phyloP scores from a whole-genome alignment of 2,113 vertebrate species.

The Cynocephalus volans region DNA sequence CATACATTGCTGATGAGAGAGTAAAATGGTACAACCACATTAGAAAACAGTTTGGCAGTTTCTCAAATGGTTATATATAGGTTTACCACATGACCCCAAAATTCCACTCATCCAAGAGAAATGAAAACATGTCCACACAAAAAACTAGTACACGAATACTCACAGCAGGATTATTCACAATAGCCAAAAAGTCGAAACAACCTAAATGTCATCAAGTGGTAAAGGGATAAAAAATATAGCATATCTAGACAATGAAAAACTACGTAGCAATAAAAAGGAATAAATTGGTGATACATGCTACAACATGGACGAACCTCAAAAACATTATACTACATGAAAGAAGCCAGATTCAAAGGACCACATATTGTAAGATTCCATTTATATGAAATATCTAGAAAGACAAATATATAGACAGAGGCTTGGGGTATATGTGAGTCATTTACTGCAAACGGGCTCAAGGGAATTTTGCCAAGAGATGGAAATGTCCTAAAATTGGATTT shows the following conservation, averaged over 20 bases:
- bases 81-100: conserved; percentile 22
- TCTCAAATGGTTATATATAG: conserved; percentile 17
- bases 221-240: conserved; percentile 24
- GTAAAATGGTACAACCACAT: neutral
- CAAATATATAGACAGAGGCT: conserved; percentile 45
- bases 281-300: neutral
- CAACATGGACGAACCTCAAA: conserved; percentile 22
- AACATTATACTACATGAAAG: conserved; percentile 1
- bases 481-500: conserved; percentile 12
- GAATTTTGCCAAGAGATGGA: neutral
- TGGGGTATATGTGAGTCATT: neutral
- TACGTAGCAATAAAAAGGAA: conserved; percentile 25
- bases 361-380: neutral
- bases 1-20: conserved; percentile 14
- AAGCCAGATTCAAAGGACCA: conserved; percentile 39
- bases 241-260: neutral
- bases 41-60: conserved; percentile 1
- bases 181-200: neutral
- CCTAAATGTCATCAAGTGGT: conserved; percentile 15
- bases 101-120: conserved; percentile 54
- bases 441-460: conserved; percentile 8
- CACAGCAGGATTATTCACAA: neutral
- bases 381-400: conserved; percentile 45
- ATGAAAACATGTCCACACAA: conserved; percentile 35
- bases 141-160: conserved; percentile 19